phyloP scores from a whole-genome alignment of 2,888 invertebrate species.

The Drosophila hamatofila region DNA sequence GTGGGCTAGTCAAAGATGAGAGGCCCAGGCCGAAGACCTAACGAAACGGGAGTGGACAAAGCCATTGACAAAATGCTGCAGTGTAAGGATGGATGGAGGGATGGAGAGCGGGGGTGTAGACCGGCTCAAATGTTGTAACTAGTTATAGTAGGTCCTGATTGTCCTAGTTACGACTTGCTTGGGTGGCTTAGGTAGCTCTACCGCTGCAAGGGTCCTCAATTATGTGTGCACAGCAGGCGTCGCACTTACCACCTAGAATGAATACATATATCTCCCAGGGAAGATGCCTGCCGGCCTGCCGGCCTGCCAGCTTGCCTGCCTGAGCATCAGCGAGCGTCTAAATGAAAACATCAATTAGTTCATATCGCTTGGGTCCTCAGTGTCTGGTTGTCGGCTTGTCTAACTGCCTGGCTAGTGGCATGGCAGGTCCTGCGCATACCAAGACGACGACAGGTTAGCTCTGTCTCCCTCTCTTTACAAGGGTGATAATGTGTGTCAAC shows the following conservation, averaged over 20 bases:
- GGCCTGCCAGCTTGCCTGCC: constrained; percentile 22
- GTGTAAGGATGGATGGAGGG: not conserved
- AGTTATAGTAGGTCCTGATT: constrained; percentile 25
- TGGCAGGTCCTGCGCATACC: constrained; percentile 25
- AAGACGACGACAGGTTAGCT: constrained; percentile 67
- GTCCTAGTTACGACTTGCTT: constrained; percentile 59
- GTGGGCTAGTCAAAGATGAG: constrained; percentile 70
- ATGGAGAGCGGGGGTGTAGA: constrained; percentile 17
- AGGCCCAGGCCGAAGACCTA: constrained; percentile 51
- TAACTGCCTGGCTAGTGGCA: not conserved
- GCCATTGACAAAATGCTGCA: constrained; percentile 69
- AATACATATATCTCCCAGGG: constrained; percentile 61
- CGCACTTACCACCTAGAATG: constrained; percentile 83
- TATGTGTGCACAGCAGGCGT: constrained; percentile 84
- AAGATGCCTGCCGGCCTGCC: constrained; percentile 6
- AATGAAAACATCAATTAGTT: constrained; percentile 82
- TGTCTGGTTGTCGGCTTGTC: not conserved
- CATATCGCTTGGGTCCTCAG: constrained; percentile 50
- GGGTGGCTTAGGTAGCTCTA: constrained; percentile 50
- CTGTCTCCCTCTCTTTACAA: constrained; percentile 36
- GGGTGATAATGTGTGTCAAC: constrained; percentile 80
- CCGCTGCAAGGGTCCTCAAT: constrained; percentile 62
- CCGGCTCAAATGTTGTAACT: constrained; percentile 17
- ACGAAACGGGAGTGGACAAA: constrained; percentile 66
- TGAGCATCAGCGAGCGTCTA: constrained; percentile 41